Conservation (phyloP, 2,113 vertebrate genomes). For the Prietella phreatophila region DNA sequence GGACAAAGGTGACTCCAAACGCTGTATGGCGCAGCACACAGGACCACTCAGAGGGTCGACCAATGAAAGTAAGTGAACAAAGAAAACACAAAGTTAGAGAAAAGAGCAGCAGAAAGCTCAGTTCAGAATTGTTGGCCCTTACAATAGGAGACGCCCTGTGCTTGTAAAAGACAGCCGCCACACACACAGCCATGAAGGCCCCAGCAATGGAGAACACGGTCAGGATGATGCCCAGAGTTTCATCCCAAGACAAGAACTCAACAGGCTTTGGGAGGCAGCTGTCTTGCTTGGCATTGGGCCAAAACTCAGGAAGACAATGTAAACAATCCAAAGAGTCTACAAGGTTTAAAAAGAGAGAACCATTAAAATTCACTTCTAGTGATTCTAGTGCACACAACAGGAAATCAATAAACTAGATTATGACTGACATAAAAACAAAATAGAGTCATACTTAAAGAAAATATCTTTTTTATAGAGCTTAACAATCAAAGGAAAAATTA, state of each 20-base stretch:
- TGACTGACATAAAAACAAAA: neutral
- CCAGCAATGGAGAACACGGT: conserved; percentile 1
- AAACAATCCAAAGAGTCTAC: conserved; percentile 67
- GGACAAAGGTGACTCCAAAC: conserved; percentile 68
- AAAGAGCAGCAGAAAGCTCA: conserved; percentile 67
- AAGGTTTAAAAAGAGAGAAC: neutral
- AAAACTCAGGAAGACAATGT: conserved; percentile 65
- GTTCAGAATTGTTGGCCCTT: conserved; percentile 69
- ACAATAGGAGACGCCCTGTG: conserved; percentile 65
- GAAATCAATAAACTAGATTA: neutral
- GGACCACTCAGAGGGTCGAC: conserved; percentile 65
- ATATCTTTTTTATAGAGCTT: neutral
- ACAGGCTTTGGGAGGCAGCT: conserved; percentile 65
- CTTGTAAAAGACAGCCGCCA: conserved; percentile 59
- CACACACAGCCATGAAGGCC: conserved; percentile 55
- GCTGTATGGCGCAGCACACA: conserved; percentile 70
- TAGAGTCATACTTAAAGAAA: no score
- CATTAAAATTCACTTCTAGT: neutral
- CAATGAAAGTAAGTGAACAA: conserved; percentile 69
- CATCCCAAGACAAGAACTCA: conserved; percentile 66
- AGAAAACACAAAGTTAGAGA: conserved; percentile 68
- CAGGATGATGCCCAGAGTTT: conserved; percentile 62
- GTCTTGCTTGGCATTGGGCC: conserved; percentile 65
- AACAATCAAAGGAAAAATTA: neutral
- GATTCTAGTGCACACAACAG: neutral